Evolutionary conservation across 1,140 invertebrate genomes (phyloP), one percentile per base, ranked within the genome.

Genomic region (Gyrodactylus salaris): DNA sequence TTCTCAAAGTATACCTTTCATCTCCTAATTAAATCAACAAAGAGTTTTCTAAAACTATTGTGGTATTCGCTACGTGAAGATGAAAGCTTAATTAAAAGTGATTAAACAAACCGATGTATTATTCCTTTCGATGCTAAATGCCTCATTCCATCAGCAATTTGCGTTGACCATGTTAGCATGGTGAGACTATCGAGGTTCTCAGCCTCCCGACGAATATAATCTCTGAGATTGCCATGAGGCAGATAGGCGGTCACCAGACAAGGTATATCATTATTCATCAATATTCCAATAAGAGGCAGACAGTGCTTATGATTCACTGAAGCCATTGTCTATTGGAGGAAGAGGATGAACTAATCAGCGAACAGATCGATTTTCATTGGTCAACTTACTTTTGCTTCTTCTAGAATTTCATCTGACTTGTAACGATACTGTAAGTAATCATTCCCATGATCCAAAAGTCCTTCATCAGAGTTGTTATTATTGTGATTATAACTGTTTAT

Each of bases 81-180:
- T 22, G 25, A 1, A 25, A 71, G 21, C 16, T 1, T 25, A 24
- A 1, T 71, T 25, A 71, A 25, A 25, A 21, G 23, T 16, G 25
- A 71, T 24, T 25, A 1, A 24, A 71, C 70, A 1, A 24, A 71
- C 75, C 81, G 78, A 75, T 82, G 81, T 69, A 82, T 79, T 76
- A 80, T 81, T 23, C 79, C 78, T 79, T 80, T 81, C 68, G 81
- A 78, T 1, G 80, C 79, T 0, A 99, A 84, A 82, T 99, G 98
- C 78, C 91, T 88, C 94, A 98, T 97, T 72, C 94, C 95, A 74
- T 89, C 87, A 0, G 94, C 89, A 78, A 98, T 73, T 69, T 73
- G 72, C 1, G 21, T 26, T 20, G 21, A n/a, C 34, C 34, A 73
- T 23, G 22, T 68, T 21, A 73, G 72, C 72, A 73, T 68, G 26